Percentiles rank a stretch among this genome's conserved stretches.
These are phyloP conservation scores for Electrona antarctica DNA, from an alignment of 2,113 vertebrate genomes.

Conservation along the genomic window DNA sequence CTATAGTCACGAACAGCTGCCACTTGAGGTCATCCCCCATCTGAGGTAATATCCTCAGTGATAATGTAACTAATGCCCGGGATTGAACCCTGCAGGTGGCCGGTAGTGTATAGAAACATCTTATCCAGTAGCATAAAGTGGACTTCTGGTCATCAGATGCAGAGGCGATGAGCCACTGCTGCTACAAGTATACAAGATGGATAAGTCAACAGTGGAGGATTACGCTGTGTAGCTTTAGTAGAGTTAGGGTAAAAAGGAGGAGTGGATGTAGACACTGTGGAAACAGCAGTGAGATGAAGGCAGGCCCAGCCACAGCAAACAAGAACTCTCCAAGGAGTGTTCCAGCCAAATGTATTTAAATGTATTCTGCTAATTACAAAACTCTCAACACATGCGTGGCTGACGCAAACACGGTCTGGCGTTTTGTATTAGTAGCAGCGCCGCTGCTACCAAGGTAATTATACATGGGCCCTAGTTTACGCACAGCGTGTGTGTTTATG, in stretches of 20 bases:
- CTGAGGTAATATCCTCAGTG: no score
- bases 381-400: slow-evolving; percentile 73
- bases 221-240: not conserved
- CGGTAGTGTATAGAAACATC: no score
- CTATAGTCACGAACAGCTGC: no score
- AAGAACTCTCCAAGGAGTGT: slow-evolving; percentile 71
- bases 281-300: slow-evolving; percentile 57
- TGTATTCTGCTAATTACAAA: slow-evolving; percentile 83
- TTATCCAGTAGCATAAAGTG: no score
- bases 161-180: no score
- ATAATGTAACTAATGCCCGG: no score
- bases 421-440: slow-evolving; percentile 59
- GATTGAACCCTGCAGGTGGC: no score
- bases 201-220: no score
- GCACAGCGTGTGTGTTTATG: slow-evolving; percentile 12
- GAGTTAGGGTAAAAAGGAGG: slow-evolving; percentile 22
- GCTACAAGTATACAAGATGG: no score
- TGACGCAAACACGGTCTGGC: slow-evolving; percentile 74
- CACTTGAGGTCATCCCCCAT: no score
- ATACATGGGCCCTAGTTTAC: slow-evolving; percentile 53
- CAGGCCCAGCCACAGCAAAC: slow-evolving; percentile 58
- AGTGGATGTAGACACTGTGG: slow-evolving; percentile 46
- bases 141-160: no score
- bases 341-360: slow-evolving; percentile 81
- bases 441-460: slow-evolving; percentile 66